Evolutionary conservation across 2,797 vertebrate genomes (phyloP).

Genomic region (Diceros bicornis): DNA sequence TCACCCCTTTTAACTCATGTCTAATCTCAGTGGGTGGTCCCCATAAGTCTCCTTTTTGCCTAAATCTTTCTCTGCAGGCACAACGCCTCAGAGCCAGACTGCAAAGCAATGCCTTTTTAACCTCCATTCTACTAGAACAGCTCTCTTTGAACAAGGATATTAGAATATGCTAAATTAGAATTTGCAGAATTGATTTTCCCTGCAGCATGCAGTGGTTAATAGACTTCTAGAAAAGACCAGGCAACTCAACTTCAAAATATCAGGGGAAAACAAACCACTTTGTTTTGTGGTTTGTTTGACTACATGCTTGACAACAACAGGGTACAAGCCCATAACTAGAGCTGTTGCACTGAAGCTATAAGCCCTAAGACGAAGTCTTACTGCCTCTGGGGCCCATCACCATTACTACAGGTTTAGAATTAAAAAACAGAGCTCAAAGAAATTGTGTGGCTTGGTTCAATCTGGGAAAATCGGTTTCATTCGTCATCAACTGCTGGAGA

Average conservation of each 20-base stretch:
- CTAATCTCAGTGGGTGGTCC: neutral
- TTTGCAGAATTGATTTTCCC: neutral
- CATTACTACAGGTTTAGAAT: neutral
- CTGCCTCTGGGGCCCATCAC: neutral
- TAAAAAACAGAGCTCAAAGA: neutral
- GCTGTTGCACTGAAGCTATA: accelerated
- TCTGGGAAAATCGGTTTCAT: neutral
- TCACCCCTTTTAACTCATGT: neutral
- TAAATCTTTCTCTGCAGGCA: neutral
- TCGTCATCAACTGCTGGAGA: neutral
- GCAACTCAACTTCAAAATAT: neutral
- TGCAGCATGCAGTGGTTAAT: neutral
- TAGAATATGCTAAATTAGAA: neutral
- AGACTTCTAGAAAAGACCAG: neutral
- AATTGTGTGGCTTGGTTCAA: neutral
- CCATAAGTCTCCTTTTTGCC: neutral
- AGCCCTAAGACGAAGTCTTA: neutral
- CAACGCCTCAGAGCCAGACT: neutral
- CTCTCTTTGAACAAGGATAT: neutral
- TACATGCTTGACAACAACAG: neutral
- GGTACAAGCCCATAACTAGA: neutral
- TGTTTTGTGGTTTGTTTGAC: too few relatives aligned
- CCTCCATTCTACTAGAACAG: neutral
- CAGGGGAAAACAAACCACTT: neutral
- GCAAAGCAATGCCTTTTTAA: neutral